Conservation (phyloP, 1,140 invertebrate species). For the Harpegnathos saltator region DNA sequence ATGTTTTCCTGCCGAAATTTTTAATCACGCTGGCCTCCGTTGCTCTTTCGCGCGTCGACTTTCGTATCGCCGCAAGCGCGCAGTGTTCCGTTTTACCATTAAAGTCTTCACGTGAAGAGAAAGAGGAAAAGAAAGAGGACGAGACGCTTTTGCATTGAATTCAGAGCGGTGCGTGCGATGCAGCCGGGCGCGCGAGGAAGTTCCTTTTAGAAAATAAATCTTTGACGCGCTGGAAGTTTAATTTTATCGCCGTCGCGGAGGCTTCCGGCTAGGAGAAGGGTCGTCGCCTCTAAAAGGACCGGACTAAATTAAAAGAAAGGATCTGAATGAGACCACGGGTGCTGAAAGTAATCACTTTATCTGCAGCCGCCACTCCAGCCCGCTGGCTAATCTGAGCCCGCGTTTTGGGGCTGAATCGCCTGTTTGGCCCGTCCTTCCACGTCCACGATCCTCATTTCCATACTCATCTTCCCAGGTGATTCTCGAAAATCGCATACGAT, state of each 20-base stretch:
- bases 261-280: constrained; percentile 23
- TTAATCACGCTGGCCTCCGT: constrained; percentile 2
- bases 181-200: constrained; percentile 3
- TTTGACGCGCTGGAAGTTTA: constrained; percentile 66
- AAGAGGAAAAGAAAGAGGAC: not conserved
- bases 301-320: constrained; percentile 78
- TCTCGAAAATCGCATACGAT: constrained; percentile 55
- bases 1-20: constrained; percentile 9
- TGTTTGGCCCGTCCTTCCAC: constrained; percentile 23
- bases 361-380: constrained; percentile 72
- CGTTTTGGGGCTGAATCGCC: constrained; percentile 68
- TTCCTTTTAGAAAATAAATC: constrained; percentile 69
- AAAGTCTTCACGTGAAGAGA: constrained; percentile 30
- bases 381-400: constrained; percentile 68
- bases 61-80: constrained; percentile 5
- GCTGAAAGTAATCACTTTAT: constrained; percentile 79
- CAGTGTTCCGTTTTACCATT: constrained; percentile 21
- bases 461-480: constrained; percentile 61
- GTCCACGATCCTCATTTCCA: constrained; percentile 63
- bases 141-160: constrained; percentile 47
- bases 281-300: constrained; percentile 57
- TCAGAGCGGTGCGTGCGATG: constrained; percentile 48
- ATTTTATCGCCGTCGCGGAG: constrained; percentile 74
- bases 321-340: constrained; percentile 75
- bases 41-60: not conserved